Evolutionary conservation across 2,888 invertebrate species (phyloP), one percentile per base, ranked within the genome.

Genomic region (Sthenelais limicola): DNA sequence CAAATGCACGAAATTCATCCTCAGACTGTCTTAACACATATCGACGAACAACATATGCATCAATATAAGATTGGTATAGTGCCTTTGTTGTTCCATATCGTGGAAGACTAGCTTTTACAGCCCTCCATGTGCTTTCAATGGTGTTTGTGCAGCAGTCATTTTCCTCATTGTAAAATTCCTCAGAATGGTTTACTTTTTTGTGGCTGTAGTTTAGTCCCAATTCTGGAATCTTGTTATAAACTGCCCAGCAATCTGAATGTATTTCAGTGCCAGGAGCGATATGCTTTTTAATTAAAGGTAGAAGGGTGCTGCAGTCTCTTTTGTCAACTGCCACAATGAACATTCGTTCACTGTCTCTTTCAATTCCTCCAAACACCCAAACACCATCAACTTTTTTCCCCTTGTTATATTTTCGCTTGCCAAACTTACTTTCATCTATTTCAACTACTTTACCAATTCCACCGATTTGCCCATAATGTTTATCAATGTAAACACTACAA

Each of bases 281-380:
- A 73, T 72, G 77, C 7, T 73, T 38, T 48, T 74, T 43, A n/a
- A 80, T 80, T 3, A 80, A 54, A 18, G 74, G 56, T 1, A 78
- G 7, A 38, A 79, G 68, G 3, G 76, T 77, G 2, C 51, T 73
- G 9, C 28, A 26, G 15, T 54, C 68, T 24, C 78, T 18, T 3
- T 70, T 32, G 15, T 75, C 71, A 12, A 79, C 77, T 15, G 69
- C 26, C 0, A 77, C 73, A 35, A 80, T 35, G 33, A 80, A 79
- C 15, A 71, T 38, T 3, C 56, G 28, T 9, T 73, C 74, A 62
- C 68, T 69, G 12, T 73, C 78, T 28, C 76, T 58, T 32, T 80
- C 80, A 30, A 74, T 32, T 3, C 76, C 78, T 26, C 79, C 79
- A 56, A 80, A 80, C 3, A 80, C 77, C 79, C 80, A 80, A 33